Evolutionary conservation across 2,797 vertebrate species (phyloP).

Genomic region (Crocodylus rhombifer): DNA sequence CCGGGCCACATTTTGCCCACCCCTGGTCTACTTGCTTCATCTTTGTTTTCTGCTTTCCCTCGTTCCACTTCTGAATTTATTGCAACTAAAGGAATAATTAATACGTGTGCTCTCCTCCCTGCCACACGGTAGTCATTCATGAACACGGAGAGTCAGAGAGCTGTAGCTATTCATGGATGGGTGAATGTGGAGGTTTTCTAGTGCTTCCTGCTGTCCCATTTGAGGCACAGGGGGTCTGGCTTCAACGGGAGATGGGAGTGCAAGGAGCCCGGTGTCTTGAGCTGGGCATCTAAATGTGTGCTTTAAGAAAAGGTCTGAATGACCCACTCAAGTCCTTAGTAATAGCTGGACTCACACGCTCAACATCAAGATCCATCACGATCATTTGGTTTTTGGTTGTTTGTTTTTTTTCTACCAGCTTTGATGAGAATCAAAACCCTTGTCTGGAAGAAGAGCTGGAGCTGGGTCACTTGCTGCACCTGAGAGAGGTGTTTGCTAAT

Average conservation of each 20-base stretch:
- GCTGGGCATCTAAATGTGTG: no score
- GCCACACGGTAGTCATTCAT: not conserved
- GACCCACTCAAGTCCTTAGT: no score
- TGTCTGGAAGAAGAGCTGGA: constrained; percentile 70
- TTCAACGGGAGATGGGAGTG: no score
- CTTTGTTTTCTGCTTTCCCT: not conserved
- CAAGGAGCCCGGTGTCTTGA: no score
- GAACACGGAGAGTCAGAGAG: not conserved
- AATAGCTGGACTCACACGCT: not conserved
- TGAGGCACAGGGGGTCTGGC: not conserved
- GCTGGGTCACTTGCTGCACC: constrained; percentile 62
- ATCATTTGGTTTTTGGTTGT: not conserved
- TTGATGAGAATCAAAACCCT: constrained; percentile 44
- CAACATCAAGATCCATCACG: not conserved
- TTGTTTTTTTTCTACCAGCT: constrained; percentile 30
- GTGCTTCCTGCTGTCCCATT: not conserved
- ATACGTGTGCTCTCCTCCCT: not conserved
- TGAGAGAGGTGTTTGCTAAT: constrained; percentile 66
- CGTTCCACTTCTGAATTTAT: not conserved
- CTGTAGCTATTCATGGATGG: not conserved
- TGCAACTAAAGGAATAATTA: not conserved
- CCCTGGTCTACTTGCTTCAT: not conserved
- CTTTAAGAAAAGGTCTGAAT: no score
- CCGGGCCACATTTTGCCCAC: no score
- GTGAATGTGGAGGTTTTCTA: not conserved